These are phyloP conservation scores for Mastigias papua DNA, from an alignment of 30 jellyfish, hydroid and myxozoan genomes.

Conservation along the genomic window DNA sequence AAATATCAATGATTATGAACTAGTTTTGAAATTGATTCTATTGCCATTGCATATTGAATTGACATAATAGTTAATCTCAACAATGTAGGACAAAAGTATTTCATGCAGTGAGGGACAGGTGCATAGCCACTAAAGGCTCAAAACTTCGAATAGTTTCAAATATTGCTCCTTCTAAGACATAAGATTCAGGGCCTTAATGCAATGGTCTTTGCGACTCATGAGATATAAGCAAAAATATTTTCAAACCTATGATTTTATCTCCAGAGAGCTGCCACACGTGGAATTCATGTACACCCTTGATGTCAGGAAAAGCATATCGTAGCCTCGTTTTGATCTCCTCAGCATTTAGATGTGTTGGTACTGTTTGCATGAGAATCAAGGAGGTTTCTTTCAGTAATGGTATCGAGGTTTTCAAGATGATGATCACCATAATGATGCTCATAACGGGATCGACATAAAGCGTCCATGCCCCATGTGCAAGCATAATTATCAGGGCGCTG, in stretches of 20 bases:
- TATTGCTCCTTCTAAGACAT: no score
- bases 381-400: conserved; percentile 94
- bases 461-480: conserved; percentile 92
- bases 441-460: conserved; percentile 95
- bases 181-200: no score
- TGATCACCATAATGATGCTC: conserved; percentile 94
- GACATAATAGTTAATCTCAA: no score
- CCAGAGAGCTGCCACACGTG: conserved; percentile 99
- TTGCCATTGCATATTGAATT: no score
- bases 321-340: conserved; percentile 77
- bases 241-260: conserved; percentile 88
- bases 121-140: no score
- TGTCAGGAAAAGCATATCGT: conserved; percentile 64
- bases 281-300: conserved; percentile 87
- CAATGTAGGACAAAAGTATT: no score
- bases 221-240: no score
- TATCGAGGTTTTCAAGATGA: conserved; percentile 93
- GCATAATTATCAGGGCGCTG: conserved; percentile 90
- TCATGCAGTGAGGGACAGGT: no score
- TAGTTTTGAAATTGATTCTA: no score
- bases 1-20: no score
- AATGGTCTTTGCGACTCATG: no score
- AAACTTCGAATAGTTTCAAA: no score
- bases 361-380: conserved; percentile 94
- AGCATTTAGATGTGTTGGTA: conserved; percentile 91